Percentiles rank a stretch among this genome's conserved stretches.
phyloP scores from a whole-genome alignment of 2,113 vertebrate species.

The Pimephales promelas region DNA sequence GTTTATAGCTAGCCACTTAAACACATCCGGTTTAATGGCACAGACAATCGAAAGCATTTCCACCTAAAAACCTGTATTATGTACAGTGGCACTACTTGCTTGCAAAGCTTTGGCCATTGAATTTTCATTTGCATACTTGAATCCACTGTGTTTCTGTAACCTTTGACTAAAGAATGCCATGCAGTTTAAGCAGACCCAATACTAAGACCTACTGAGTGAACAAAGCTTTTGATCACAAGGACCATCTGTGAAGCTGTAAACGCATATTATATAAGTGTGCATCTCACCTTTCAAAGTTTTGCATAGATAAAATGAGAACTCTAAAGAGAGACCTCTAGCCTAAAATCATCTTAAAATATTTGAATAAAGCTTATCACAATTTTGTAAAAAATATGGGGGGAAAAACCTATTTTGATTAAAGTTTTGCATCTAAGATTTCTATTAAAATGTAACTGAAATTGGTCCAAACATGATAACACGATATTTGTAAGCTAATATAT shows the following conservation, averaged over 20 bases:
- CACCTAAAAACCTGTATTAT: neutral
- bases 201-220: neutral
- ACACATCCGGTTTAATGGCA: neutral
- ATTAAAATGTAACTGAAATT: neutral
- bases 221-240: neutral
- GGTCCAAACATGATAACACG: neutral
- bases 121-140: neutral
- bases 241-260: neutral
- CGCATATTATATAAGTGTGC: neutral
- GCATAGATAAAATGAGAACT: neutral
- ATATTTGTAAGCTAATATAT: neutral
- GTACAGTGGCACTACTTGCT: neutral
- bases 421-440: too few species aligned
- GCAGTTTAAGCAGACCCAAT: neutral
- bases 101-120: neutral
- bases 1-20: neutral
- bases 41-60: neutral
- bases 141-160: neutral
- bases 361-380: too few species aligned
- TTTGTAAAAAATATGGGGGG: too few species aligned
- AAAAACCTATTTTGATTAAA: too few species aligned
- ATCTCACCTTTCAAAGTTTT: neutral
- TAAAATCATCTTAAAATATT: too few species aligned
- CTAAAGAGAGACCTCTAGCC: too few species aligned
- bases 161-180: too few species aligned